Conservation (phyloP, 2,797 vertebrate species). For the Sebastes taczanowskii region DNA sequence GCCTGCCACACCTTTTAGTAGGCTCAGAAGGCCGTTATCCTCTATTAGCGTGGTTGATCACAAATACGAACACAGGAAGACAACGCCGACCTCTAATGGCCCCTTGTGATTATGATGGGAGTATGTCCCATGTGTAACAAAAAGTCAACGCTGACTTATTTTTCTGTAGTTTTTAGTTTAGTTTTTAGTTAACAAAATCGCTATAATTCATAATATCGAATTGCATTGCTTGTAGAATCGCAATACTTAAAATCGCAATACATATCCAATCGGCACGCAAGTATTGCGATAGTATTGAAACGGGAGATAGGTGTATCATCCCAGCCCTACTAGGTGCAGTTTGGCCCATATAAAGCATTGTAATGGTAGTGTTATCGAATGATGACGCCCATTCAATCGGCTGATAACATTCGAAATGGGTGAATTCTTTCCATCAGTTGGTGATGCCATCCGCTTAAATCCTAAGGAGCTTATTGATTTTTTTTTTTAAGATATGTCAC, state of each 20-base stretch:
- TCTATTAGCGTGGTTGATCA: not conserved
- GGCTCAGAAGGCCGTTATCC: too few species aligned
- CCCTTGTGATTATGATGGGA: not conserved
- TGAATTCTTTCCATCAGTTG: not conserved
- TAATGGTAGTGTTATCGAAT: fast-evolving
- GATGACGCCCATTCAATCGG: not conserved
- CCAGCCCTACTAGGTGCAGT: not conserved
- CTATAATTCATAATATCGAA: too few species aligned
- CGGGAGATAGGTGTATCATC: too few species aligned
- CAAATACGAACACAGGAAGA: not conserved
- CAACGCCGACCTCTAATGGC: not conserved
- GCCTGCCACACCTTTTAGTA: fast-evolving
- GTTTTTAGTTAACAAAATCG: too few species aligned
- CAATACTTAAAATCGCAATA: too few species aligned
- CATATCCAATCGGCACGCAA: too few species aligned
- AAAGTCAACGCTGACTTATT: not conserved
- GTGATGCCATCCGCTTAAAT: constrained; percentile 10
- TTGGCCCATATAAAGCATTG: not conserved
- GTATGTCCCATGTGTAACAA: not conserved
- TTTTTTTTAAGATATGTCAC: constrained; percentile 9
- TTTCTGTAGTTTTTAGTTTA: not conserved
- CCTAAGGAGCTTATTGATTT: constrained; percentile 21
- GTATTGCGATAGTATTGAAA: too few species aligned
- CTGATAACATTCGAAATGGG: not conserved
- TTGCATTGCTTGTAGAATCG: too few species aligned